Percentiles rank a stretch among this genome's conserved stretches.
These are phyloP conservation scores for Aphelenchoides fujianensis DNA, from an alignment of 1,140 invertebrate genomes.

Conservation along the genomic window DNA sequence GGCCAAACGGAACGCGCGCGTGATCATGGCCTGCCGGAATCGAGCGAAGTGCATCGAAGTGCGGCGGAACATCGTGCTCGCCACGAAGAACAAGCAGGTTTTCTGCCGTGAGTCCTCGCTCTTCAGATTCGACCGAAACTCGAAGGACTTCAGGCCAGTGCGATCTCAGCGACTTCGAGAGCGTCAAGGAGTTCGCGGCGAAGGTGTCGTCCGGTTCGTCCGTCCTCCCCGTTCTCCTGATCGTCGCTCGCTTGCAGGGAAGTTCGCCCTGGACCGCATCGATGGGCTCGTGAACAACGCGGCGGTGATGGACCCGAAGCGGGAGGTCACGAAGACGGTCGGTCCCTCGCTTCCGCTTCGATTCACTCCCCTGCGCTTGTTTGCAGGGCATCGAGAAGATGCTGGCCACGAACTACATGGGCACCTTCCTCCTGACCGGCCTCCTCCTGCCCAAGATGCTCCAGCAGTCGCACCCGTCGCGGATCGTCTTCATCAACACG, in stretches of 20 bases:
- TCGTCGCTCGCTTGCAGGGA: no score
- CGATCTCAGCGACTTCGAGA: constrained; percentile 59
- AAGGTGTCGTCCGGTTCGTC: constrained; percentile 57
- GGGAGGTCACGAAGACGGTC: constrained; percentile 42
- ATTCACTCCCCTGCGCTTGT: neutral
- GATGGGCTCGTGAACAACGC: constrained; percentile 60
- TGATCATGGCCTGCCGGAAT: constrained; percentile 60
- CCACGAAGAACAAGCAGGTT: constrained; percentile 58
- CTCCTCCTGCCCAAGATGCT: constrained; percentile 55
- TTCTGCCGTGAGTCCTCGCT: constrained; percentile 58
- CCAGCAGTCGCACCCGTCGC: constrained; percentile 41
- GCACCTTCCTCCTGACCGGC: constrained; percentile 55
- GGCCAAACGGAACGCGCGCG: constrained; percentile 56
- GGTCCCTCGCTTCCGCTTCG: no score
- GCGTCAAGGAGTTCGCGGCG: constrained; percentile 52
- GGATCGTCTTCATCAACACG: constrained; percentile 58
- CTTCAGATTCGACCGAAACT: no score
- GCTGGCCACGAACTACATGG: constrained; percentile 61
- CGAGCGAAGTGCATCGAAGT: constrained; percentile 58
- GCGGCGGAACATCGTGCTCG: constrained; percentile 56
- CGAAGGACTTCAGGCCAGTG: no score
- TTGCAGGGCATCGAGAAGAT: constrained; percentile 56
- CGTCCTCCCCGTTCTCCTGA: no score
- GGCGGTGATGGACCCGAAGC: constrained; percentile 46
- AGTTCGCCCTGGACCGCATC: constrained; percentile 55